Percentiles rank a stretch among this genome's conserved stretches.
Evolutionary conservation across 2,888 invertebrate genomes (phyloP).

Genomic region (Pardosa pseudoannulata): DNA sequence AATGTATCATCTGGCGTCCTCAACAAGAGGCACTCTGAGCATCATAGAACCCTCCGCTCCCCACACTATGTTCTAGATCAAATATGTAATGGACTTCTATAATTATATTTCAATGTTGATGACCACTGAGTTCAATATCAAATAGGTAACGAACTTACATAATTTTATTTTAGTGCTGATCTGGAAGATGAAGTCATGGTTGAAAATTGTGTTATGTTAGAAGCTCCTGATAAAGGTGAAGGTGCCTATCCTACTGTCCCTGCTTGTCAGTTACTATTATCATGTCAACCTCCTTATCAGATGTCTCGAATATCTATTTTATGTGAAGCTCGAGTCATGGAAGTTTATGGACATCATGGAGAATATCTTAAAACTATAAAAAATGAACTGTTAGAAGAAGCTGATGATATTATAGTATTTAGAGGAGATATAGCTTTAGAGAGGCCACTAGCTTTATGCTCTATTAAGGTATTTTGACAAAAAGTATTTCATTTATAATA

Average conservation of each 20-base stretch:
- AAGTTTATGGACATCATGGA: constrained; percentile 72
- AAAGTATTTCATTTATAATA: no score
- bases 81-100: no score
- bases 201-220: constrained; percentile 69
- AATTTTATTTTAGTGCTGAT: constrained; percentile 49
- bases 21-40: no score
- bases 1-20: no score
- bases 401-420: constrained; percentile 70
- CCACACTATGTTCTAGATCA: no score
- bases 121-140: no score
- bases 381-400: constrained; percentile 60
- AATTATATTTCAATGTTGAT: no score
- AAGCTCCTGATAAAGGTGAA: constrained; percentile 51
- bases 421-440: constrained; percentile 63
- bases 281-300: constrained; percentile 51
- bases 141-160: no score
- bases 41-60: no score
- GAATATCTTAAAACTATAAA: constrained; percentile 69
- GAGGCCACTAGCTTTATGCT: constrained; percentile 56
- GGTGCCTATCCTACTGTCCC: constrained; percentile 53
- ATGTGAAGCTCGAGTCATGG: constrained; percentile 64
- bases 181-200: constrained; percentile 68
- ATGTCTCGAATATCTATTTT: constrained; percentile 59
- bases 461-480: constrained; percentile 72
- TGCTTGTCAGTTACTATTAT: constrained; percentile 66